phyloP scores from a whole-genome alignment of 2,797 vertebrate species.

The Lindbergichthys nudifrons region DNA sequence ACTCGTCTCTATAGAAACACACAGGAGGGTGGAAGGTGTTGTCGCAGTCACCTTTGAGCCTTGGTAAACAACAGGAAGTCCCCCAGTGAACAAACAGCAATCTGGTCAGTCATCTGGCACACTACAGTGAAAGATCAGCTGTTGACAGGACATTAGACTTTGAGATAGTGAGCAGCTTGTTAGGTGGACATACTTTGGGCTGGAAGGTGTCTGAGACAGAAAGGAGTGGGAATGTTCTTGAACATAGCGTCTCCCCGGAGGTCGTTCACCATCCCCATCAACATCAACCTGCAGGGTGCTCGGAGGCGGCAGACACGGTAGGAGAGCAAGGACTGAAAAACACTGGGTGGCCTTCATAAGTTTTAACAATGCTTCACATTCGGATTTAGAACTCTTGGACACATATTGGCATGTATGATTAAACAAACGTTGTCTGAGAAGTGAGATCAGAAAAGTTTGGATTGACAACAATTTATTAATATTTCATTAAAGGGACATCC shows the following conservation, averaged over 20 bases:
- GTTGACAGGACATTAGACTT: conserved; percentile 50
- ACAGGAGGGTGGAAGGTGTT: conserved; percentile 67
- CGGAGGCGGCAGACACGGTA: conserved; percentile 84
- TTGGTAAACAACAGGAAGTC: conserved; percentile 69
- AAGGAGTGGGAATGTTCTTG: conserved; percentile 73
- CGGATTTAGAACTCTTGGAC: not conserved
- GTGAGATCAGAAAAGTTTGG: not conserved
- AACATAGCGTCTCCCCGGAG: conserved; percentile 79
- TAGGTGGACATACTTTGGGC: conserved; percentile 22
- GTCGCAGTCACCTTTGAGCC: conserved; percentile 76
- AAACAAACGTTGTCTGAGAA: conserved; percentile 1
- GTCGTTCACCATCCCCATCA: conserved; percentile 87
- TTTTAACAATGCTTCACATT: conserved; percentile 27
- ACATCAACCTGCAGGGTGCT: conserved; percentile 87
- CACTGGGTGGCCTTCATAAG: conserved; percentile 42
- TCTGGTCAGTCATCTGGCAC: conserved; percentile 21
- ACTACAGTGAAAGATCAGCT: conserved; percentile 46
- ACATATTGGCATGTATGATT: not conserved
- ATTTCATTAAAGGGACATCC: not conserved
- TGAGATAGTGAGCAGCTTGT: conserved; percentile 48
- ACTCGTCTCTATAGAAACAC: conserved; percentile 87
- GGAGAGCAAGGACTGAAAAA: conserved; percentile 39
- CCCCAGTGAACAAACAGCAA: conserved; percentile 49
- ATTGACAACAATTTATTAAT: not conserved
- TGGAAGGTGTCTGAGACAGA: conserved; percentile 25